These are phyloP conservation scores for Drosophila gunungcola DNA, from an alignment of 1,140 invertebrate species.

Conservation along the genomic window DNA sequence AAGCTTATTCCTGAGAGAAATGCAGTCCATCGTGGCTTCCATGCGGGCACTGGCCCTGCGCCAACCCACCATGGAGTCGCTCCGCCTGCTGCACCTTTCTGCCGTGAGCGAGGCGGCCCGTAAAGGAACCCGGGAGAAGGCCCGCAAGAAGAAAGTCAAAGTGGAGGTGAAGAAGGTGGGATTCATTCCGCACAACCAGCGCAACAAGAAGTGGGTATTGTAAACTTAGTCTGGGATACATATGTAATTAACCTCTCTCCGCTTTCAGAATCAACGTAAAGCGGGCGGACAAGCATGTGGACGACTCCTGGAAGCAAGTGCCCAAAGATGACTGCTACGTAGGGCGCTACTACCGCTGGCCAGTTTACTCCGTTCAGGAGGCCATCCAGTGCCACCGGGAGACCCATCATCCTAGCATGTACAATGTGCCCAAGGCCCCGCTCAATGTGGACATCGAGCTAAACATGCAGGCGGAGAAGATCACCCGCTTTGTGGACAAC, in stretches of 20 bases:
- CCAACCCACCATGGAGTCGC: conserved; percentile 42
- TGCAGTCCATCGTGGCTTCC: conserved; percentile 64
- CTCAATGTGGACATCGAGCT: conserved; percentile 89
- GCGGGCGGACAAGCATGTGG: conserved; percentile 85
- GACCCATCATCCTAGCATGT: conserved; percentile 91
- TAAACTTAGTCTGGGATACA: background rate
- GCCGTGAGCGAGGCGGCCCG: conserved; percentile 87
- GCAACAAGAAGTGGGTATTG: conserved; percentile 85
- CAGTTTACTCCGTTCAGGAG: conserved; percentile 88
- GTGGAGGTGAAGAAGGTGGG: conserved; percentile 89
- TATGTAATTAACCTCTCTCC: background rate
- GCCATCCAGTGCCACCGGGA: conserved; percentile 91
- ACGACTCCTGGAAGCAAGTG: conserved; percentile 86
- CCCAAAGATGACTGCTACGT: conserved; percentile 89
- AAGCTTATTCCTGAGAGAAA: conserved; percentile 46
- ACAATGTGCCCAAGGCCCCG: conserved; percentile 88
- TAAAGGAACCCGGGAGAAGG: conserved; percentile 91
- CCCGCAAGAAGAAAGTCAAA: conserved; percentile 89
- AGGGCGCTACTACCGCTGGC: conserved; percentile 87
- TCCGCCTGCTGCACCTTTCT: conserved; percentile 80
- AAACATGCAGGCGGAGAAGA: conserved; percentile 88
- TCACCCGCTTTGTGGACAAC: conserved; percentile 87
- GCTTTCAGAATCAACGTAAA: conserved; percentile 67
- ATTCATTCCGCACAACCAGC: conserved; percentile 88
- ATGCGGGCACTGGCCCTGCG: conserved; percentile 69